A percentile compares a stretch with the other conserved stretches of the same genome.
Evolutionary conservation across 2,797 vertebrate species (phyloP).

Genomic region (Babyrousa celebensis): DNA sequence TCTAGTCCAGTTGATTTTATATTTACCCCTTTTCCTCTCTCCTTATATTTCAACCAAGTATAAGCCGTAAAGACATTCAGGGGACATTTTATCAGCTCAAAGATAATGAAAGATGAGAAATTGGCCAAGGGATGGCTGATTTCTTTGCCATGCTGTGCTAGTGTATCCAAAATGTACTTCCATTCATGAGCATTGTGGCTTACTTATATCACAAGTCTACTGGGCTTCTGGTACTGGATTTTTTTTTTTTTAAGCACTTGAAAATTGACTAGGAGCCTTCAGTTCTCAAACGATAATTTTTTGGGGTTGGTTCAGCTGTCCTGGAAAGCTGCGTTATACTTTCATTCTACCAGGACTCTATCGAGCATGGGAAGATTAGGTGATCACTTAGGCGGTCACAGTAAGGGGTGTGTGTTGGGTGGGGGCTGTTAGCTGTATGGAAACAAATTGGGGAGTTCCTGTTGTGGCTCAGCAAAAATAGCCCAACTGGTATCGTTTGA

Average conservation of each 20-base stretch:
- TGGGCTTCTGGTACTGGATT: constrained; percentile 44
- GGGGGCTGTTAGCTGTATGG: too few relatives aligned
- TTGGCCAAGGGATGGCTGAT: background rate
- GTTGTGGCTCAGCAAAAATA: too few relatives aligned
- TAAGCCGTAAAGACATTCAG: constrained; percentile 52
- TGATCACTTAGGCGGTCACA: background rate
- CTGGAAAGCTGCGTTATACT: constrained; percentile 26
- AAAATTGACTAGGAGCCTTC: constrained; percentile 15
- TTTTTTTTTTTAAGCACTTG: background rate
- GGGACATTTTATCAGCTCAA: constrained; percentile 57
- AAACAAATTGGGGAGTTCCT: too few relatives aligned
- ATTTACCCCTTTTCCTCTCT: constrained; percentile 53
- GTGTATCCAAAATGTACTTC: background rate
- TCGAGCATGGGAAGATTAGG: background rate
- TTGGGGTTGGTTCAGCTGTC: constrained; percentile 23
- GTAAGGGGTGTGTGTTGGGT: too few relatives aligned
- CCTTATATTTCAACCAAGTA: constrained; percentile 53
- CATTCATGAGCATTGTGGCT: background rate
- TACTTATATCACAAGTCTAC: background rate
- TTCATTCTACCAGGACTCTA: constrained; percentile 6
- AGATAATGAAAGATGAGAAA: constrained; percentile 48
- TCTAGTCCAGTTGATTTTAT: constrained; percentile 31
- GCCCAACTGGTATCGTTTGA: too few relatives aligned
- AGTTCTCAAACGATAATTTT: constrained; percentile 56
- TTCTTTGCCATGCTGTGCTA: constrained; percentile 7